These are phyloP conservation scores for Phataginus tricuspis DNA, from an alignment of 2,797 vertebrate genomes.

Conservation along the genomic window DNA sequence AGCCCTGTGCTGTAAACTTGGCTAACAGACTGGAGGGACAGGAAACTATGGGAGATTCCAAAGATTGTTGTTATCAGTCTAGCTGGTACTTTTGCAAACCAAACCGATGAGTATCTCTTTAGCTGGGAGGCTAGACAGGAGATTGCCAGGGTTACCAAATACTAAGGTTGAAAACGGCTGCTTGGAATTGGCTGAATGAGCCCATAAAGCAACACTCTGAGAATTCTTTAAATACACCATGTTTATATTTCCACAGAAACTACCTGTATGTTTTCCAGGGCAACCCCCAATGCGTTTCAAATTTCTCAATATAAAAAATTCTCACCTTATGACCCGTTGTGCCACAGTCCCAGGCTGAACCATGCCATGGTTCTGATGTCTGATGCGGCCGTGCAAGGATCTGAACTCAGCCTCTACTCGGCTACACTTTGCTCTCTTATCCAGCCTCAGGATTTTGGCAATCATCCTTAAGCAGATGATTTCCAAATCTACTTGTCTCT, in stretches of 20 bases:
- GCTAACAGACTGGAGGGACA: background rate
- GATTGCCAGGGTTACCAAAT: background rate
- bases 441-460: background rate
- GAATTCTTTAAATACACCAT: background rate
- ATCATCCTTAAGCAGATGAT: background rate
- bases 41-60: background rate
- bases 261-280: background rate
- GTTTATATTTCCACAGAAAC: background rate
- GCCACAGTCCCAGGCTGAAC: background rate
- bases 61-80: background rate
- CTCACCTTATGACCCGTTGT: background rate
- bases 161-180: background rate
- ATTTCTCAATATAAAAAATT: conserved; percentile 4
- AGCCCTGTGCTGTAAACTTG: background rate
- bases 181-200: background rate
- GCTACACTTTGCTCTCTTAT: background rate
- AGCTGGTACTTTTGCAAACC: conserved; percentile 43
- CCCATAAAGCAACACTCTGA: background rate
- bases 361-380: background rate
- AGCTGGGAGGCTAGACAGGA: background rate
- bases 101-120: conserved; percentile 27
- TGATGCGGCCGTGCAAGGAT: background rate
- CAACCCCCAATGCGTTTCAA: background rate
- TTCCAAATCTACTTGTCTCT: background rate
- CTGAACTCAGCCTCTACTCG: background rate